Evolutionary conservation across 2,888 invertebrate genomes (phyloP), one percentile per base, ranked within the genome.

Genomic region (Masnerella sp.): DNA sequence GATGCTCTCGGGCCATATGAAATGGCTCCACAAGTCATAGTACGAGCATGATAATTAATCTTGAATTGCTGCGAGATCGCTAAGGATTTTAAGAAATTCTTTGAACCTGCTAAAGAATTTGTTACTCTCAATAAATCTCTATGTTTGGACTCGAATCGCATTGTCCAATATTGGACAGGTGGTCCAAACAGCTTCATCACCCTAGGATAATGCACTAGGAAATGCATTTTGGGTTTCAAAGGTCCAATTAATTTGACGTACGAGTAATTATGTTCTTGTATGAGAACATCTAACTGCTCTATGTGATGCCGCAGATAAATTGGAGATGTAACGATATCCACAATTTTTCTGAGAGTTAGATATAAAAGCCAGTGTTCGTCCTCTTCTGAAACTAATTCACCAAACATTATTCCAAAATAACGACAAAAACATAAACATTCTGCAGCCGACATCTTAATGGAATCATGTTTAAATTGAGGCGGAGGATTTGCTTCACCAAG

Each of bases 201-300:
- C 9, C 42, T 9, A 1, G 9, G 7, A 3, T 56, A 56, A 42
- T 56, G 56, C 0, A 8, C 7, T n/a, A 56, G 12, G 25, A 56
- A 56, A 42, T 56, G 56, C 22, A 56, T n/a, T 28, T 56, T 56
- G 8, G 42, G 56, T 9, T 38, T 38, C 42, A 42, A 42, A 3
- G 9, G 12, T 12, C 42, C 56, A 9, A 42, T 18, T 4, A 56
- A 20, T 7, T 42, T 12, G 0, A 22, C 7, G 28, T 15, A 56
- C 12, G 25, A 20, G 30, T 30, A 30, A n/a, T 30, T 30, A 9
- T 30, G 30, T 9, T 30, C 30, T 30, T 30, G 7, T 3, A 30
- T 30, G n/a, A 30, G 30, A 7, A 30, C 30, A 4, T 30, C n/a
- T 7, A 30, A 9, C n/a, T 30, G 30, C 2, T 40, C 30, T 2